A percentile compares a stretch with the other conserved stretches of the same genome.
Evolutionary conservation across 1,140 invertebrate species (phyloP).

Genomic region (Drosophila pseudoananassae): DNA sequence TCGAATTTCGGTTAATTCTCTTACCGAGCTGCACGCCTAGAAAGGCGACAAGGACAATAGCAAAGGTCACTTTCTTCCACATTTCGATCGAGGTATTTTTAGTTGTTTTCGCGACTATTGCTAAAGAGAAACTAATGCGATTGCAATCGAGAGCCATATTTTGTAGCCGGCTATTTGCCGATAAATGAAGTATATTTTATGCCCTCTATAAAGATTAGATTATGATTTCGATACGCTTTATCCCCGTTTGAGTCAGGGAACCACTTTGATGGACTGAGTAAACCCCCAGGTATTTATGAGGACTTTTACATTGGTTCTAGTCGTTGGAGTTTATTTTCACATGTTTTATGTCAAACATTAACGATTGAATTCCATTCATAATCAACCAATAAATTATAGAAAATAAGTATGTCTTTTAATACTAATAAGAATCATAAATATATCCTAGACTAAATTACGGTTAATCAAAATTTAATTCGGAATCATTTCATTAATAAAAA

Average conservation of each 20-base stretch:
- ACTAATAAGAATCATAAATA: background rate
- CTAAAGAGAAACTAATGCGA: slow-evolving; percentile 18
- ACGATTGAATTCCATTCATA: slow-evolving; percentile 2
- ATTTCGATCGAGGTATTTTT: slow-evolving; percentile 19
- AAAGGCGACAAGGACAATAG: slow-evolving; percentile 46
- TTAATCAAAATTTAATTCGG: too few relatives aligned
- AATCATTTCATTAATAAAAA: too few relatives aligned
- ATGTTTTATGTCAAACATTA: background rate
- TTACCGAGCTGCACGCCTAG: slow-evolving; percentile 53
- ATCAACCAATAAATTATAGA: background rate
- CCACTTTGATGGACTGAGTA: slow-evolving; percentile 20
- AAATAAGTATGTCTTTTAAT: background rate
- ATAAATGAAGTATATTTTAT: slow-evolving; percentile 28
- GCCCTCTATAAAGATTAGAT: slow-evolving; percentile 47
- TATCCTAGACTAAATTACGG: too few relatives aligned
- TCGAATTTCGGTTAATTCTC: background rate
- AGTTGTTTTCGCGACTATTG: background rate
- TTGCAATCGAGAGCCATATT: slow-evolving; percentile 4
- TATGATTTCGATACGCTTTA: slow-evolving; percentile 3
- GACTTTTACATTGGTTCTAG: background rate
- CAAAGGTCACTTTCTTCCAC: slow-evolving; percentile 50
- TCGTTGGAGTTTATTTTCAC: background rate
- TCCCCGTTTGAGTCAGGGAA: slow-evolving; percentile 29
- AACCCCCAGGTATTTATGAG: slow-evolving; percentile 4
- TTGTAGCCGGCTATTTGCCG: slow-evolving; percentile 6